Base-by-base conservation (phyloP, 2,888 invertebrate species). In the Sarcophaga rosellei region DNA sequence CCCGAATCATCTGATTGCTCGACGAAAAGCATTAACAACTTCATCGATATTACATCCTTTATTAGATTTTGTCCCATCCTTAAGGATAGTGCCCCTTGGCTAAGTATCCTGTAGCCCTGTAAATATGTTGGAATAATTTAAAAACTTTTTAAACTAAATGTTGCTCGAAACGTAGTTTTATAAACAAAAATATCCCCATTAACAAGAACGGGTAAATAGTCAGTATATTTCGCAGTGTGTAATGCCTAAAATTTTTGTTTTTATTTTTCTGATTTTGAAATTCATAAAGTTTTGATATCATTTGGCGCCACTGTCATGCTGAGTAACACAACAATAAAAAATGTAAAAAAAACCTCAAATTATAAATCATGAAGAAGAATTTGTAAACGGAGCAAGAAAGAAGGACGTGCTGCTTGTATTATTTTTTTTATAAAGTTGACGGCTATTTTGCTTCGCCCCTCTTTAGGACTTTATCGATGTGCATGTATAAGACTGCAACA, bases 281-380 rank as follows among this genome's bases (percentile, higher is more conserved):
- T 84, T 85, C 81, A 84, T 88, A 82, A 84, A 86, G 85, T 86
- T 86, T 81, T 87, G 88, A 88, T 88, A 85, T 87, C 86, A 78
- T 85, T 87, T 88, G 87, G 88, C 88, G 88, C 88, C 87, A 88
- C 78, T 84, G 84, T 81, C 78, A 77, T 77, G 57, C 11, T 11
- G 47, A 47, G 0, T 45, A 3, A 25, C 20, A 25, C 53, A 47
- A 12, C 4, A 3, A 6, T n/a, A n/a, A n/a, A 53, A 53, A 70
- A 70, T 47, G n/a, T 12, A 47, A 47, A 47, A 47, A 47, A 47
- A 23, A n/a, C n/a, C n/a, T n/a, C n/a, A n/a, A n/a, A n/a, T 23
- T 23, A 2, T 3, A 23, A 1, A 23, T 23, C 1, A 23, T 23
- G 23, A 23, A 23, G 23, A 23, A 23, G 23, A 59, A 59, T 59